phyloP scores from a whole-genome alignment of 2,888 invertebrate genomes.

The Melinaea menophilus region DNA sequence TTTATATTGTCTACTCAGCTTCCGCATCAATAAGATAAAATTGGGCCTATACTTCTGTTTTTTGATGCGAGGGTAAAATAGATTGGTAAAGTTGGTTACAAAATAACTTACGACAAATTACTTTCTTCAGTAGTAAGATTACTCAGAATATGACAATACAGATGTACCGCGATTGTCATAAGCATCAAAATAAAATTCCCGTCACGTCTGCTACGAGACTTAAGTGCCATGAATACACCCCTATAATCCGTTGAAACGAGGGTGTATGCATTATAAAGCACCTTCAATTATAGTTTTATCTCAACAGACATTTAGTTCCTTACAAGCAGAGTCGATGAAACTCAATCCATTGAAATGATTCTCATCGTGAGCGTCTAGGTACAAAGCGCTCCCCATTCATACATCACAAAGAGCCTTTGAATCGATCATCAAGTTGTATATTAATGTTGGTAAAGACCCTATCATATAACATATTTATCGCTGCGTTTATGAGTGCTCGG shows the following conservation, averaged over 20 bases:
- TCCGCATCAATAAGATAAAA: conserved; percentile 3
- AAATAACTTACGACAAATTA: not conserved
- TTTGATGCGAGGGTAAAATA: conserved; percentile 5
- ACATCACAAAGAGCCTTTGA: conserved; percentile 35
- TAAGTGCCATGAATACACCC: conserved; percentile 28
- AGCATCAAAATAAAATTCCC: not conserved
- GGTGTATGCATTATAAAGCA: conserved; percentile 25
- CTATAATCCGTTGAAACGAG: conserved; percentile 25
- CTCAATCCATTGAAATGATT: conserved; percentile 33
- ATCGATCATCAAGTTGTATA: conserved; percentile 26
- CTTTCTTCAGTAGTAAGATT: not conserved
- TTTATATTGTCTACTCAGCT: conserved; percentile 5
- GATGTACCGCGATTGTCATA: not conserved
- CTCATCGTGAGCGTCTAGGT: conserved; percentile 35
- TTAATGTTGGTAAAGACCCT: conserved; percentile 6
- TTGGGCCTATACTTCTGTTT: conserved; percentile 3
- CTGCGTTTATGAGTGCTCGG: conserved; percentile 2
- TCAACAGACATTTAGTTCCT: conserved; percentile 28
- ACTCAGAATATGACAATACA: not conserved
- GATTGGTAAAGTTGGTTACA: conserved; percentile 7
- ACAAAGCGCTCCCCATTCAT: conserved; percentile 35
- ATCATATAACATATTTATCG: conserved; percentile 6
- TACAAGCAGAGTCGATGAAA: conserved; percentile 31
- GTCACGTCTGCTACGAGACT: conserved; percentile 12
- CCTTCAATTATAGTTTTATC: conserved; percentile 31